These are phyloP conservation scores for Dione juno DNA, from an alignment of 2,888 invertebrate genomes.

Conservation along the genomic window DNA sequence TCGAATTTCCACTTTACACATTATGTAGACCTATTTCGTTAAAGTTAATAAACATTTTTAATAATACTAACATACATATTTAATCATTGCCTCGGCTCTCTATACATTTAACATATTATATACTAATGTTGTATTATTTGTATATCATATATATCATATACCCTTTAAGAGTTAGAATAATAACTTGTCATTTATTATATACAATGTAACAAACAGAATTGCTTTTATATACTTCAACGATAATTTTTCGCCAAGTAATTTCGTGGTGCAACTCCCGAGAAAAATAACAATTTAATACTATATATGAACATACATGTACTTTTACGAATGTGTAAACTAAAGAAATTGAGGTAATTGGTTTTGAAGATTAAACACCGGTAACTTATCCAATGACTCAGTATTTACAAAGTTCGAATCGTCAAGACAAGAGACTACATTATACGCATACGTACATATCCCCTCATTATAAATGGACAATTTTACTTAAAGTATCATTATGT, in stretches of 20 bases:
- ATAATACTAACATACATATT: constrained; percentile 18
- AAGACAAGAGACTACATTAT: constrained; percentile 17
- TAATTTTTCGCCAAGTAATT: constrained; percentile 53
- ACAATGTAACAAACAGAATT: constrained; percentile 68
- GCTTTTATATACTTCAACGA: constrained; percentile 56
- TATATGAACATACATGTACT: constrained; percentile 68
- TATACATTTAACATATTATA: constrained; percentile 20
- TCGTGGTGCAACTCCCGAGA: constrained; percentile 62
- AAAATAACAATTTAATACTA: constrained; percentile 75
- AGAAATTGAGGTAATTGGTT: constrained; percentile 83
- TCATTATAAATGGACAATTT: background rate
- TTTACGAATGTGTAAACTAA: constrained; percentile 71
- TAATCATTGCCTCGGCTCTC: constrained; percentile 37
- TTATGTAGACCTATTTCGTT: background rate
- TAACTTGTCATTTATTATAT: constrained; percentile 60
- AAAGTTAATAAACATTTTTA: constrained; percentile 1
- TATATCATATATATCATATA: constrained; percentile 37
- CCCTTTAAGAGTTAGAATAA: constrained; percentile 29
- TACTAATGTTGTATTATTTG: constrained; percentile 29
- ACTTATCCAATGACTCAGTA: constrained; percentile 81
- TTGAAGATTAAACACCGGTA: constrained; percentile 77
- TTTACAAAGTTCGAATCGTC: constrained; percentile 62
- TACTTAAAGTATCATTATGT: background rate
- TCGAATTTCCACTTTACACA: too few species aligned
- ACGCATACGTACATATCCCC: background rate